Conservation (phyloP, 1,140 invertebrate genomes). For the Arctopsyche grandis region DNA sequence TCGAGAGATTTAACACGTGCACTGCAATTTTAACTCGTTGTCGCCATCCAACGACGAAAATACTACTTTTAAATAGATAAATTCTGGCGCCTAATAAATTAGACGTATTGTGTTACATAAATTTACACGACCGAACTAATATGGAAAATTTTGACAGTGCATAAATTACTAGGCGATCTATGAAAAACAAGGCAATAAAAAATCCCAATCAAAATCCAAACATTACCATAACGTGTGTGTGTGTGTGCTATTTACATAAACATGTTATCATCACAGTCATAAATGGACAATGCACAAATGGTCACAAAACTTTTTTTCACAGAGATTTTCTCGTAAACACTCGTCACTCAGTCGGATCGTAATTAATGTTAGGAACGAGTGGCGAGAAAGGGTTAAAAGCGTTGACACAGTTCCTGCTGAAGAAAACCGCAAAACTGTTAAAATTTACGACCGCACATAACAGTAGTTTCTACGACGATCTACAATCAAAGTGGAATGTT, state of each 20-base stretch:
- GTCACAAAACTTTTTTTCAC: background rate
- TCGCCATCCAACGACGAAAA: too few relatives aligned
- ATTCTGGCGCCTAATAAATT: background rate
- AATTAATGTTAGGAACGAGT: too few relatives aligned
- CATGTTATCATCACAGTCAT: background rate
- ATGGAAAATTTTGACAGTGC: constrained; percentile 15
- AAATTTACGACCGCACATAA: constrained; percentile 36
- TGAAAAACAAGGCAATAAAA: constrained; percentile 39
- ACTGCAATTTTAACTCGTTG: constrained; percentile 1
- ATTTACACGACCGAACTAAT: background rate
- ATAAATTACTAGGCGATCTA: constrained; percentile 3
- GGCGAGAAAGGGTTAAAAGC: background rate
- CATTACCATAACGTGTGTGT: constrained; percentile 23
- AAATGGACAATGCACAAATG: too few relatives aligned
- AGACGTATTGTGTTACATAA: background rate
- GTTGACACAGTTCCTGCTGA: background rate
- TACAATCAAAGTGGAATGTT: too few relatives aligned
- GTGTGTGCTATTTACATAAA: constrained; percentile 15
- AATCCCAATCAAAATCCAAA: background rate
- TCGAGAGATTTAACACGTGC: background rate
- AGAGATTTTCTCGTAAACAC: background rate
- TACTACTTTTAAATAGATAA: background rate
- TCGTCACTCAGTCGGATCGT: background rate
- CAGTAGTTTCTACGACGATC: constrained; percentile 6
- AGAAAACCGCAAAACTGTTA: constrained; percentile 33